Evolutionary conservation across 2,113 vertebrate genomes (phyloP).

Genomic region (Tyto alba): DNA sequence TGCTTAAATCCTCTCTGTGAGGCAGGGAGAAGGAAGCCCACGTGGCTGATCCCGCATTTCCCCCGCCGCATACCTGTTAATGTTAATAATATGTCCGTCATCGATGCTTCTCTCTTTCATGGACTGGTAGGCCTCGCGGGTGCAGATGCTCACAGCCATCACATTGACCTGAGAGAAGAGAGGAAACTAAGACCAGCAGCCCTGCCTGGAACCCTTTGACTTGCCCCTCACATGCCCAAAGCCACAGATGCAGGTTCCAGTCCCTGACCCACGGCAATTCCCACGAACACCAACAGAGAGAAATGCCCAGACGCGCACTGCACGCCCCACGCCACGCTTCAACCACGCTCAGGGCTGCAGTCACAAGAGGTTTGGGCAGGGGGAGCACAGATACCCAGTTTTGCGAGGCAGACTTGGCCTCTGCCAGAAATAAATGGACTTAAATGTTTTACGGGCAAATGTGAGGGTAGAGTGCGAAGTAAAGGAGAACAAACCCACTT

Average conservation of each 20-base stretch:
- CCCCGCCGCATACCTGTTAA: slow-evolving; percentile 80
- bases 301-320: background rate
- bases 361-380: background rate
- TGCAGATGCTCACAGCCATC: slow-evolving; percentile 92
- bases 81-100: slow-evolving; percentile 96
- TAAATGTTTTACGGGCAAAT: background rate
- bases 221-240: rapidly evolving
- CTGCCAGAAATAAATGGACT: background rate
- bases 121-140: slow-evolving; percentile 91
- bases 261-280: background rate
- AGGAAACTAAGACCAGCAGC: background rate
- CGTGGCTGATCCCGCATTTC: background rate
- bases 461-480: background rate
- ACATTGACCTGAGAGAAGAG: slow-evolving; percentile 83
- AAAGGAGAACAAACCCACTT: background rate
- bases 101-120: slow-evolving; percentile 92
- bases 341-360: background rate
- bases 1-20: background rate
- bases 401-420: background rate
- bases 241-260: background rate
- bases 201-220: background rate
- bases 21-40: background rate
- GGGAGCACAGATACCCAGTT: background rate
- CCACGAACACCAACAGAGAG: background rate
- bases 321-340: too few species aligned